Conservation (phyloP, 2,113 vertebrate genomes). For the Mobula hypostoma region DNA sequence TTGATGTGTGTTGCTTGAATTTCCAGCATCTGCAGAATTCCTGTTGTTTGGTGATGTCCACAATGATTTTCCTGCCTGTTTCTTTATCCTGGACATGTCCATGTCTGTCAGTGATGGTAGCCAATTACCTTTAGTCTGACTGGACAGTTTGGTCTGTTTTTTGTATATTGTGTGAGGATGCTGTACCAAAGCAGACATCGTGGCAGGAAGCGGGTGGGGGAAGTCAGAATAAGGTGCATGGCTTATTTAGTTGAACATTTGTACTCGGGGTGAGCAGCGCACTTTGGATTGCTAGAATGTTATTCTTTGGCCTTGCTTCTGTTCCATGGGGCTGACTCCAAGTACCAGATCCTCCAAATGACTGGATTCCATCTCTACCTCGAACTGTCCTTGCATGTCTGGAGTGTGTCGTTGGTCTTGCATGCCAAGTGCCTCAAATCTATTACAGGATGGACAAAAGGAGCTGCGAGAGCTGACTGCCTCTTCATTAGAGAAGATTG, state of each 20-base stretch:
- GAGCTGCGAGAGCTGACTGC: conserved; percentile 54
- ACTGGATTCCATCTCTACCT: not conserved
- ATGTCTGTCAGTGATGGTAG: no score
- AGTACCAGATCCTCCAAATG: not conserved
- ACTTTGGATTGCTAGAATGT: not conserved
- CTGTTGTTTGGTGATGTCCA: no score
- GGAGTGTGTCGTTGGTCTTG: not conserved
- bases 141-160: no score
- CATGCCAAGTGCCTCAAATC: not conserved
- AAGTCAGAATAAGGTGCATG: not conserved
- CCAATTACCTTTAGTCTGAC: no score
- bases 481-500: conserved; percentile 55
- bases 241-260: not conserved
- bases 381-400: not conserved
- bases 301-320: not conserved
- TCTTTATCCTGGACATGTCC: no score
- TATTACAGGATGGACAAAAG: conserved; percentile 59
- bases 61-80: no score
- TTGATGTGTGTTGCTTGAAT: no score
- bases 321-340: not conserved
- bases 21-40: no score
- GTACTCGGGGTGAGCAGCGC: not conserved
- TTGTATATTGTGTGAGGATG: no score
- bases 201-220: no score
- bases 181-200: no score